These are phyloP conservation scores for Cephus sareptanus DNA, from an alignment of 2,888 invertebrate species.

Conservation along the genomic window DNA sequence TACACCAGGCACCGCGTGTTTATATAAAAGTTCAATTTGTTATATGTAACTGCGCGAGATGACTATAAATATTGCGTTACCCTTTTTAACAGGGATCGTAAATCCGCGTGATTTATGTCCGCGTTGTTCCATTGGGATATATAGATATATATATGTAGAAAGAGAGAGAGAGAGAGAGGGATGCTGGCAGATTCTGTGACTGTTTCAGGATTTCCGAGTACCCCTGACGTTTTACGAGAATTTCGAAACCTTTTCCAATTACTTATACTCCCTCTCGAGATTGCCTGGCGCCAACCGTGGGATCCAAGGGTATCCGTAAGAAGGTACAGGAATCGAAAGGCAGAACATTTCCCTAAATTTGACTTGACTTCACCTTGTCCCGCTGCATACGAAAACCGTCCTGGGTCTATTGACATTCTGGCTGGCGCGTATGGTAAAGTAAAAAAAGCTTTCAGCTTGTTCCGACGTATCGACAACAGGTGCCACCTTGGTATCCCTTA, in stretches of 20 bases:
- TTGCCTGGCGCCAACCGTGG: neutral
- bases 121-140: conserved; percentile 27
- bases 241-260: conserved; percentile 2
- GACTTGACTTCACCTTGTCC: neutral
- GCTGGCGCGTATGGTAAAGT: neutral
- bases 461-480: neutral
- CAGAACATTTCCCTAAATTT: neutral
- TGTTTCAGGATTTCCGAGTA: conserved; percentile 43
- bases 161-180: conserved; percentile 27
- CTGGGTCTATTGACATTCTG: neutral
- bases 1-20: conserved; percentile 38
- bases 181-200: conserved; percentile 32
- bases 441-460: neutral
- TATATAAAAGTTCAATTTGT: conserved; percentile 65
- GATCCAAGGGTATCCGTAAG: neutral
- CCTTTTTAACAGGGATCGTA: conserved; percentile 62
- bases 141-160: conserved; percentile 8
- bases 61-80: conserved; percentile 64
- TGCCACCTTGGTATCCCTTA: neutral
- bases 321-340: neutral
- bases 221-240: conserved; percentile 25
- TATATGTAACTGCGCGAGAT: conserved; percentile 62
- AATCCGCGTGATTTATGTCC: conserved; percentile 60
- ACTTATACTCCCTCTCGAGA: neutral
- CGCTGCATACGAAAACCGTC: neutral